Conservation (phyloP, 2,113 vertebrate species). For the Boleophthalmus pectinirostris region DNA sequence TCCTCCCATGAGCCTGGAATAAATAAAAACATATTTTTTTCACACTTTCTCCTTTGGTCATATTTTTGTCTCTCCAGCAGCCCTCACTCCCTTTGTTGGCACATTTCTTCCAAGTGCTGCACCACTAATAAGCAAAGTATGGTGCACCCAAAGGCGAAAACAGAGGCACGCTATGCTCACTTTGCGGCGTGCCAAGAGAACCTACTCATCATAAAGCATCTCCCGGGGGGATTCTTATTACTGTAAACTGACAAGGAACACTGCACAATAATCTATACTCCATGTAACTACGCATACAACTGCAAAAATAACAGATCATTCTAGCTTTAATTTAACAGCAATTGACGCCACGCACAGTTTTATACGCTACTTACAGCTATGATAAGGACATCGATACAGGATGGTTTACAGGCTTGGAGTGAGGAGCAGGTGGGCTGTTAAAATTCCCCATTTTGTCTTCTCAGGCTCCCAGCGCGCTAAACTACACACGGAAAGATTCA, state of each 20-base stretch:
- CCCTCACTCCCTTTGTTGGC: neutral
- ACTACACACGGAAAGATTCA: slow-evolving; percentile 49
- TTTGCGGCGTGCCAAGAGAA: slow-evolving; percentile 4
- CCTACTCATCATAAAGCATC: slow-evolving; percentile 4
- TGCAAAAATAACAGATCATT: neutral
- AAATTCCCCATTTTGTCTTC: slow-evolving; percentile 37
- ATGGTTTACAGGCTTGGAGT: slow-evolving; percentile 3
- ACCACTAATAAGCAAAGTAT: neutral
- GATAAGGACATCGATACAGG: slow-evolving; percentile 29
- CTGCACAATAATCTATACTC: neutral
- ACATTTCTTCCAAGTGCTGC: neutral
- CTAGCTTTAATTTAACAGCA: neutral
- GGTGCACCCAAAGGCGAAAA: slow-evolving; percentile 3
- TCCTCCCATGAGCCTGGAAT: neutral
- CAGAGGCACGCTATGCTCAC: neutral
- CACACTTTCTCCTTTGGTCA: neutral
- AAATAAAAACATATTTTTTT: neutral
- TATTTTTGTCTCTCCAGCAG: slow-evolving; percentile 1
- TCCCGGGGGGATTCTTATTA: slow-evolving; percentile 3
- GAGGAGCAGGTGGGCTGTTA: slow-evolving; percentile 46
- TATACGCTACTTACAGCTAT: slow-evolving; percentile 17
- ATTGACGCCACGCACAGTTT: slow-evolving; percentile 3
- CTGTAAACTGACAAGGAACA: neutral
- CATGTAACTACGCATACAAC: neutral
- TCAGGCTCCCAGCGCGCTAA: slow-evolving; percentile 33